Evolutionary conservation across 2,113 vertebrate genomes (phyloP), one percentile per base, ranked within the genome.

Genomic region (Anseranas semipalmata): DNA sequence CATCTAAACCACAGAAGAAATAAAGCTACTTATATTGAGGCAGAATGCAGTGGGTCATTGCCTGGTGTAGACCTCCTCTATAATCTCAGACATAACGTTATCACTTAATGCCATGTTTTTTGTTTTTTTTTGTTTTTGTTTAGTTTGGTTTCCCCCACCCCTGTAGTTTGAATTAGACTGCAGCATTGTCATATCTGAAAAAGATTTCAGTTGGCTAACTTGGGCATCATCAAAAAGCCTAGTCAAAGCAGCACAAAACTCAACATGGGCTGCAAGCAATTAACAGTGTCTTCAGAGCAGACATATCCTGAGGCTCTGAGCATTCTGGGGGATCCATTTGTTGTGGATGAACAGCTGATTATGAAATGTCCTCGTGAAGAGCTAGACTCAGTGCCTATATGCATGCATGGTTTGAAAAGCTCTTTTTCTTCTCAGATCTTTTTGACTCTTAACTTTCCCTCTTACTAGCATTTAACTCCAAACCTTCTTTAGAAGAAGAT

Each of bases 291-390:
- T 87, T 94, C 63, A 82, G 53, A 91, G 74, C 1, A 93, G 70
- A 94, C 71, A 14, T 22, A 87, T 22, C 94, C 94, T 12, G 48
- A 94, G 85, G 95, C 76, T 93, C 25, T 75, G 37, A 45, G 46
- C 60, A 56, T 92, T 78, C 71, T 60, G 35, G 30, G 35, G 33
- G 24, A 78, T 84, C 68, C 71, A 12, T 78, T 78, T 95, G 55
- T 63, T 94, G 85, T 68, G 78, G 70, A 92, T 52, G 87, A 94
- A 66, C 35, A 80, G 82, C 32, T 30, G 60, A 78, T 93, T 81
- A 90, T 2, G 7, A 96, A 93, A 93, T 0, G 0, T 41, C 43
- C 35, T 56, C 45, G 66, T 24, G 79, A 94, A 93, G 30, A 91
- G 52, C n/a, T 25, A 32, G 4, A 91, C 43, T 9, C 32, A 58